phyloP scores from a whole-genome alignment of 2,113 vertebrate genomes.

The Phaetusa simplex region DNA sequence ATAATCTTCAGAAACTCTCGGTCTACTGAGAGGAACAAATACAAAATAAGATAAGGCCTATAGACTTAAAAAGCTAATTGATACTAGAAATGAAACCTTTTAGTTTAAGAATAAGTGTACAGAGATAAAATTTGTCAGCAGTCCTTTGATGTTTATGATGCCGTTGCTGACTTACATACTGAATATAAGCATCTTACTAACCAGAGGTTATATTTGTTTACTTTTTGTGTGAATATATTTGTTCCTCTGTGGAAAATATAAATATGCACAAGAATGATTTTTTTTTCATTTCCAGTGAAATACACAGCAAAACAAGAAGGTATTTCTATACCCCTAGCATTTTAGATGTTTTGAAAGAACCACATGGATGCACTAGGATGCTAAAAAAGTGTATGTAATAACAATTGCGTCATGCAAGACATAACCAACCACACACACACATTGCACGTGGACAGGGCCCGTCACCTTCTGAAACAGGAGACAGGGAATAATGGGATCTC shows the following conservation, averaged over 20 bases:
- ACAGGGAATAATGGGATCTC: no score
- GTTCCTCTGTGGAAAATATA: neutral
- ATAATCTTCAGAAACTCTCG: neutral
- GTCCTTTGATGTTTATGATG: neutral
- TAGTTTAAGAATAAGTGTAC: neutral
- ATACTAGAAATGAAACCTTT: neutral
- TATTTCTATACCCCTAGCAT: neutral
- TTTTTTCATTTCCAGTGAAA: neutral
- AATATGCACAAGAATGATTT: neutral
- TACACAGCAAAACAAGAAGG: neutral
- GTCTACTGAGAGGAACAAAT: neutral
- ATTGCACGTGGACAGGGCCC: neutral
- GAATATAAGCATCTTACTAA: neutral
- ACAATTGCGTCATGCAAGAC: neutral
- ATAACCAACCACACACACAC: neutral
- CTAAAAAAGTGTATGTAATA: neutral
- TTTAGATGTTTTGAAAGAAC: neutral
- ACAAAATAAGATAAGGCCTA: neutral
- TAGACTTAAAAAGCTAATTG: neutral
- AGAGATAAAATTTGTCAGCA: neutral
- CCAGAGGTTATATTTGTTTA: neutral
- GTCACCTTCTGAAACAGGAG: neutral
- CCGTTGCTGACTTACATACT: neutral
- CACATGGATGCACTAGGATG: neutral
- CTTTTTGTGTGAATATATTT: neutral